Base-by-base conservation (phyloP, 35 echinoderm and acorn worm genomes). In the Ophiothrix spiculata region DNA sequence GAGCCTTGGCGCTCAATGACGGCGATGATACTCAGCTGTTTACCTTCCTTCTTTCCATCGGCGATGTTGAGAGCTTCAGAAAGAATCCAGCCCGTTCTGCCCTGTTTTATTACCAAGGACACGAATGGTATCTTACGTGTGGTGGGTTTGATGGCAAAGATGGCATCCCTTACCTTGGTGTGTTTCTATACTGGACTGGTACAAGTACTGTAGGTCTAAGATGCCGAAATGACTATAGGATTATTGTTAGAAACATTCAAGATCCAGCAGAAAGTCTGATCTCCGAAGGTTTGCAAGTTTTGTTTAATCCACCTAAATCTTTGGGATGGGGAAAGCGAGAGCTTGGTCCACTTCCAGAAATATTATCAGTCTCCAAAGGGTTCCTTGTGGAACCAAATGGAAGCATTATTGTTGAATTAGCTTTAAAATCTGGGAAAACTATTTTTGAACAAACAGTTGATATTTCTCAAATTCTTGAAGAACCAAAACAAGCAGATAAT, bases 241-340 rank as follows among this genome's bases (percentile, higher is more conserved):
- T 97, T 60, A 97, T 97, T 34, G 88, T 92, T 45, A 56, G 94
- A 15, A 97, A 97, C 73, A 84, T 97, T 74, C 74, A 90, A 1
- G 91, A 97, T 54, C 91, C 94, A 34, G 82, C 94, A 34, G 88
- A 93, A 42, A 97, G 94, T 86, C 80, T 93, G 14, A 88, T 97
- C 23, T 89, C 94, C 0, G 94, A 97, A 56, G 94, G 91, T 6
- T 85, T 83, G n/a, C 94, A 97, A 64, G 91, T 97, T 6, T 91
- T 93, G 36, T 97, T 93, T 88, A 97, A 91, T 86, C 87, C 94
- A 31, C 84, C 94, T 2, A 80, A 84, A 74, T 90, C 90, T 38
- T 82, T 90, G 15, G 94, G 94, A 17, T 97, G 94, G 94, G 94
- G 94, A 25, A 97, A 97, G 81, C 78, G 91, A 75, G 94, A 97